These are phyloP conservation scores for Sycophila sp. DNA, from an alignment of 1,140 invertebrate genomes.

Conservation along the genomic window DNA sequence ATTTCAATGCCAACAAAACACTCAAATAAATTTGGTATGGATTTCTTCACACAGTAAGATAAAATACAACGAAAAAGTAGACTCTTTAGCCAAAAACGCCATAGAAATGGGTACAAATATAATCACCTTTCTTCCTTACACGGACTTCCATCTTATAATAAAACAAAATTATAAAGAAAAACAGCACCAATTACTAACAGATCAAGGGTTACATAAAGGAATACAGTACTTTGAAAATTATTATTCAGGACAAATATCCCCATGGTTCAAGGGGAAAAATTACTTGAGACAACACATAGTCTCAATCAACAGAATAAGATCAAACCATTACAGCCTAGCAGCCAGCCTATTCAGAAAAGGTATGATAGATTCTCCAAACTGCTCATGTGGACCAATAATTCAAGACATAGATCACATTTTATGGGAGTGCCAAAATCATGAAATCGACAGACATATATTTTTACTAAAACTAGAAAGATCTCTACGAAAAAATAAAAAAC, in stretches of 20 bases:
- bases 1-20: not conserved
- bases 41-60: not conserved
- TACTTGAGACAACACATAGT: not conserved
- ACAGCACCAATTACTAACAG: not conserved
- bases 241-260: not conserved
- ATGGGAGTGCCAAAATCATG: not conserved
- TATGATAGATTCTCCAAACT: not conserved
- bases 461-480: too few species aligned
- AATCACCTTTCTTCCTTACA: not conserved
- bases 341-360: conserved; percentile 4
- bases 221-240: not conserved
- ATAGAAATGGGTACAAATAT: not conserved
- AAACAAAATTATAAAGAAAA: not conserved
- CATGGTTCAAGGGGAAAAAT: not conserved
- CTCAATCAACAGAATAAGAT: not conserved
- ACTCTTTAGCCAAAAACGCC: not conserved
- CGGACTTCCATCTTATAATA: not conserved
- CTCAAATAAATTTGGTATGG: not conserved
- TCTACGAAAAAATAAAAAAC: too few species aligned
- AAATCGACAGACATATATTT: too few species aligned
- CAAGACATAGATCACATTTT: not conserved
- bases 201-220: not conserved
- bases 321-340: conserved; percentile 5
- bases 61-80: not conserved
- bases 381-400: not conserved